Evolutionary conservation across 1,140 invertebrate genomes (phyloP).

Genomic region (Steinernema khuongi): DNA sequence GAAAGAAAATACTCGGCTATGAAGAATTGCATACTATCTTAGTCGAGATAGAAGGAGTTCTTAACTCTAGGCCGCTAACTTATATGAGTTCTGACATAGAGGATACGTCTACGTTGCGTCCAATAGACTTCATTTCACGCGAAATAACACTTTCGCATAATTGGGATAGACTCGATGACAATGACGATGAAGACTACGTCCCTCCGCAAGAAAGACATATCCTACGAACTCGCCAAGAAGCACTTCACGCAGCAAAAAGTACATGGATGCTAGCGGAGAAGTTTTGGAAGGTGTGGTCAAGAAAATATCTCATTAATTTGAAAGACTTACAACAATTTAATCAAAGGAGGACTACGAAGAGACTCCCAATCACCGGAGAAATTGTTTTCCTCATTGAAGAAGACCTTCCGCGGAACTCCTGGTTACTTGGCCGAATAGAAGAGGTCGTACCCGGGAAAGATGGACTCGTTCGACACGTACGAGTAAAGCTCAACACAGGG

Average conservation of each 20-base stretch:
- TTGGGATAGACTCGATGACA: neutral
- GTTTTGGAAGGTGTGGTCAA: neutral
- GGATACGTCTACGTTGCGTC: neutral
- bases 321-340: neutral
- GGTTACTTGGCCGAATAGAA: neutral
- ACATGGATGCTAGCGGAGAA: neutral
- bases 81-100: neutral
- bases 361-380: neutral
- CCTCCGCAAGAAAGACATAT: neutral
- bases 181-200: neutral
- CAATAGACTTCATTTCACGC: neutral
- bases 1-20: neutral
- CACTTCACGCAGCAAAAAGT: neutral
- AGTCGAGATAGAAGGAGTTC: neutral
- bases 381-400: neutral
- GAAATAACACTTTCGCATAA: neutral
- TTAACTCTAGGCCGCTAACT: neutral
- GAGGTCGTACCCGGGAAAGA: neutral
- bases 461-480: neutral
- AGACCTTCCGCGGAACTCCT: neutral
- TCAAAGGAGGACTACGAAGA: neutral
- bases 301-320: neutral
- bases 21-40: neutral
- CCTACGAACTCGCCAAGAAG: neutral
- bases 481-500: no score